phyloP scores from a whole-genome alignment of 2,113 vertebrate species.

The Semicossyphus pulcher region DNA sequence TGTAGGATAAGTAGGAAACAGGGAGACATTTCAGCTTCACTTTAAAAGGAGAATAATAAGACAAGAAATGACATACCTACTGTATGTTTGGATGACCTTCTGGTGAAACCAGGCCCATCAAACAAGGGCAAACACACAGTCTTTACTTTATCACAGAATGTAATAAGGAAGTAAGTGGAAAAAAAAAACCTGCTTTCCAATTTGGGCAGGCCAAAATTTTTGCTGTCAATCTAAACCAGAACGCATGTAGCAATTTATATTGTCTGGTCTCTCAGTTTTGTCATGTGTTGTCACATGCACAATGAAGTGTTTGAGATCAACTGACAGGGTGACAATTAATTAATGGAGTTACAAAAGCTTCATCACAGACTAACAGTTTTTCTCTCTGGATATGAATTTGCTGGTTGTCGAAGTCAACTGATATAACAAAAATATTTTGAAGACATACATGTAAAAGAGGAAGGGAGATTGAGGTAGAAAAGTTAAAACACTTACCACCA shows the following conservation, averaged over 20 bases:
- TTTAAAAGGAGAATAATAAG: neutral
- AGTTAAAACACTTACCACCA: slow-evolving; percentile 87
- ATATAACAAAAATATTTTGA: too few species aligned
- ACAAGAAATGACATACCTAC: too few species aligned
- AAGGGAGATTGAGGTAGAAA: neutral
- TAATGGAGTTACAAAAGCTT: slow-evolving; percentile 4
- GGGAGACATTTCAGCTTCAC: neutral
- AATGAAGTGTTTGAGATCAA: slow-evolving; percentile 21
- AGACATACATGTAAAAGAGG: neutral
- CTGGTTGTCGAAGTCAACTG: too few species aligned
- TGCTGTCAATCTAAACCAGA: neutral
- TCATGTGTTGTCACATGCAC: slow-evolving; percentile 22
- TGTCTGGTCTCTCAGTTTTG: slow-evolving; percentile 13
- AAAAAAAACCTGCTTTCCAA: slow-evolving; percentile 1
- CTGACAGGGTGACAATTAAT: slow-evolving; percentile 22
- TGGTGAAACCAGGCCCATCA: neutral
- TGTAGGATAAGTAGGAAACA: too few species aligned
- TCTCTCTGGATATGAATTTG: too few species aligned
- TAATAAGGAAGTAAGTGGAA: neutral
- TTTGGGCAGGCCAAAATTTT: slow-evolving; percentile 21
- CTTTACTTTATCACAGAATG: neutral
- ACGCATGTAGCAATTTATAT: slow-evolving; percentile 18
- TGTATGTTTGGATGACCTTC: neutral
- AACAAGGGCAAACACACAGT: neutral
- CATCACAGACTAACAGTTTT: too few species aligned